These are phyloP conservation scores for Apamea monoglypha DNA, from an alignment of 2,888 invertebrate genomes.

Conservation along the genomic window DNA sequence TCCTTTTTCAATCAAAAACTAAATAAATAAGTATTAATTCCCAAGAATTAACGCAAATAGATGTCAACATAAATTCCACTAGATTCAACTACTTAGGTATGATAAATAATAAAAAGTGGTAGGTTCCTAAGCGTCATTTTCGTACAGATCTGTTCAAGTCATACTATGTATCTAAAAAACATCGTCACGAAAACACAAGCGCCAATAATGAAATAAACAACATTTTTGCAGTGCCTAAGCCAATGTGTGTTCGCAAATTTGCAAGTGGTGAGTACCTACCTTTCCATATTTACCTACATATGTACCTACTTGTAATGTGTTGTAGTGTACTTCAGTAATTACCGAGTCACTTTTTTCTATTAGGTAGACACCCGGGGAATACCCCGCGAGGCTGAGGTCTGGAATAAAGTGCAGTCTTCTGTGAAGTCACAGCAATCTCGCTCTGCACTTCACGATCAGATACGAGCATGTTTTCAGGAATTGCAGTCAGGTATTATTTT, in stretches of 20 bases:
- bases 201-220: not conserved
- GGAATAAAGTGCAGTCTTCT: constrained; percentile 82
- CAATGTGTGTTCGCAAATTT: constrained; percentile 89
- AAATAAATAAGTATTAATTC: not conserved
- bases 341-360: constrained; percentile 4
- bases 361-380: constrained; percentile 87
- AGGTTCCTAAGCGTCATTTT: not conserved
- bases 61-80: not conserved
- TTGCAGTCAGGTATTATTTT: constrained; percentile 81
- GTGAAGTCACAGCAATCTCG: constrained; percentile 86
- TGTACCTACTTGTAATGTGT: not conserved
- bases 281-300: not conserved
- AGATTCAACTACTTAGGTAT: too few relatives aligned
- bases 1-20: constrained; percentile 11
- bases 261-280: constrained; percentile 83
- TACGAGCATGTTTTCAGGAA: constrained; percentile 86
- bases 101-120: not conserved
- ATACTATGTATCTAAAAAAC: not conserved
- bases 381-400: constrained; percentile 85
- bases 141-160: not conserved
- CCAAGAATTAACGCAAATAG: not conserved
- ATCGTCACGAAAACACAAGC: constrained; percentile 10
- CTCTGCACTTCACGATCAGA: constrained; percentile 81
- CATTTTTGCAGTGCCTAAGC: constrained; percentile 85
- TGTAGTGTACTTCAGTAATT: not conserved